Evolutionary conservation across 1,140 invertebrate genomes (phyloP), one percentile per base, ranked within the genome.

Genomic region (Rhyzopertha dominica): DNA sequence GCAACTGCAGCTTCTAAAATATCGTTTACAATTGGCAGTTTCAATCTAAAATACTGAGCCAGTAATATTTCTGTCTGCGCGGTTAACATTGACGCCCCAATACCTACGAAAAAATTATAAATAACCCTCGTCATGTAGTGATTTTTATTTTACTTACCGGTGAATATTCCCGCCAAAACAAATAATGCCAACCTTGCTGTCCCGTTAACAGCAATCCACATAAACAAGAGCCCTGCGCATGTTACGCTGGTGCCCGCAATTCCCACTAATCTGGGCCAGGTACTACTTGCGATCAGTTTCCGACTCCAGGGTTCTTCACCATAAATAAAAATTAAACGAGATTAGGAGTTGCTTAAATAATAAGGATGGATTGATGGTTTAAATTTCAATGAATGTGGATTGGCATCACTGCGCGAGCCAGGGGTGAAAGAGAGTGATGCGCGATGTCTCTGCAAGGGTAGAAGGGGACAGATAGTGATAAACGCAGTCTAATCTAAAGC

Each of bases 181-280:
- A 55, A 58, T 7, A 56, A 12, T 26, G 32, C 43, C 18, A 20
- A 19, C 5, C 31, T 23, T n/a, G 31, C 19, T 8, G 40, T 47
- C 17, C 49, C 59, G 3, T 45, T 48, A 23, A 61, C 44, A 7
- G 51, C 61, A 31, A 63, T 56, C 63, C 63, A 66, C 8, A 64
- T 29, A 37, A 66, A 61, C n/a, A 66, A 43, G n/a, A 66, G 42
- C 13, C 63, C 62, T 4, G 60, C 58, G 38, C 62, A 66, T 24
- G 51, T 62, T 19, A 66, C 34, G 36, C 62, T 61, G 1, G 54
- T 59, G 8, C 60, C 62, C 2, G 55, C 51, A 10, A 53, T 56
- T 18, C 54, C 51, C 17, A 64, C 55, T 5, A 66, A 41, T 23
- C 62, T 43, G 5, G 63, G 62, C 61, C 62, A 62, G 20, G 49